These are phyloP conservation scores for Agrotis puta DNA, from an alignment of 2,888 invertebrate genomes.

Conservation along the genomic window DNA sequence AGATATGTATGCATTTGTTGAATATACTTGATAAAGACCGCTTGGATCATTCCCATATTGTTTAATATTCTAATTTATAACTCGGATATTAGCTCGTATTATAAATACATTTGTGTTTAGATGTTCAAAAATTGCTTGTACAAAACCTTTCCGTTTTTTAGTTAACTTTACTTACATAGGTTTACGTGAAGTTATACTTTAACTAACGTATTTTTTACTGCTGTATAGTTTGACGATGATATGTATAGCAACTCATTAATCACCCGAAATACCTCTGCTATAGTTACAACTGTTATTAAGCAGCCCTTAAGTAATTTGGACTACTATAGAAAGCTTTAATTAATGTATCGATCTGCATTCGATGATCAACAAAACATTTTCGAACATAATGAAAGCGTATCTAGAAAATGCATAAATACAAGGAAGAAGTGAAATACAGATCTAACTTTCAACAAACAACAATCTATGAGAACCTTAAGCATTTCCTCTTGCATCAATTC, in stretches of 20 bases:
- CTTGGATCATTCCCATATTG: conserved; percentile 1
- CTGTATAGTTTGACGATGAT: conserved; percentile 39
- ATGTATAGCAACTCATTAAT: conserved; percentile 63
- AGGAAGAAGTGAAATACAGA: conserved; percentile 80
- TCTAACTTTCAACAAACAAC: conserved; percentile 84
- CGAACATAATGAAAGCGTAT: conserved; percentile 84
- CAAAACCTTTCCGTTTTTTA: conserved; percentile 35
- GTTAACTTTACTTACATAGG: conserved; percentile 1
- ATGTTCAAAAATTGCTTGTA: conserved; percentile 7
- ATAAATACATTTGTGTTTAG: background rate
- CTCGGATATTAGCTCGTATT: conserved; percentile 6
- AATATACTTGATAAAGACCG: conserved; percentile 20
- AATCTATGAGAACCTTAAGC: conserved; percentile 85
- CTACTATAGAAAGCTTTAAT: conserved; percentile 77
- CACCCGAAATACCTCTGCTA: conserved; percentile 68
- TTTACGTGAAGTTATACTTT: conserved; percentile 10
- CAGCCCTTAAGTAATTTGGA: conserved; percentile 68
- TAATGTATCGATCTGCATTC: conserved; percentile 76
- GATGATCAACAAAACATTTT: conserved; percentile 75
- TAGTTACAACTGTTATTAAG: conserved; percentile 75
- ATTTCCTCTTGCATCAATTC: conserved; percentile 86
- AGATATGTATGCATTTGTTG: conserved; percentile 44
- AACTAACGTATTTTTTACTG: conserved; percentile 26
- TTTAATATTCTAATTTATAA: conserved; percentile 16
- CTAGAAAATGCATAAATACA: conserved; percentile 85